These are phyloP conservation scores for Thryonomys swinderianus DNA, from an alignment of 2,113 vertebrate species.

Conservation along the genomic window DNA sequence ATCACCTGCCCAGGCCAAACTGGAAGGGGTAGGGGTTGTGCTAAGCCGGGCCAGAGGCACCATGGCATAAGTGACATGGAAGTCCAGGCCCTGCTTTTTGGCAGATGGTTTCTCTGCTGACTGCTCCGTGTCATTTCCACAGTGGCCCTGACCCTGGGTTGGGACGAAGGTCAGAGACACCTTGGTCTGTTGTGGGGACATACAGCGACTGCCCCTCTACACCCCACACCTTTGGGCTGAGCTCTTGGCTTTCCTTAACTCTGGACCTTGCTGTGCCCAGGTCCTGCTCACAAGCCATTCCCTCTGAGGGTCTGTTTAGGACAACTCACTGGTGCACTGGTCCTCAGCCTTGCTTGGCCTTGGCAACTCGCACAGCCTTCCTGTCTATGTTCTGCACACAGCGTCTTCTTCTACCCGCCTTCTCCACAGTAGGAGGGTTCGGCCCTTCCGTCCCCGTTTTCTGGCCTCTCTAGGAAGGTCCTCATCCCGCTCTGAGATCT, in stretches of 20 bases:
- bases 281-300: not conserved
- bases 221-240: not conserved
- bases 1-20: not conserved
- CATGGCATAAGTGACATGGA: too few relatives aligned
- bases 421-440: rapidly evolving
- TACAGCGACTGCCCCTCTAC: not conserved
- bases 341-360: not conserved
- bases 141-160: not conserved
- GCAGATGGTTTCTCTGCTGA: not conserved
- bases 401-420: not conserved
- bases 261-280: not conserved
- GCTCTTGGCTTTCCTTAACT: not conserved
- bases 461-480: too few relatives aligned
- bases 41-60: not conserved
- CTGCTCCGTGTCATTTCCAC: not conserved
- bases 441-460: too few relatives aligned
- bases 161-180: too few relatives aligned
- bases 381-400: not conserved
- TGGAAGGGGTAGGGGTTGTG: not conserved
- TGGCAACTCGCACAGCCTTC: not conserved
- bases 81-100: not conserved
- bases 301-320: not conserved
- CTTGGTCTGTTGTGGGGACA: not conserved
- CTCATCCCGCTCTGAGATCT: not conserved
- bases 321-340: not conserved